A percentile compares a stretch with the other conserved stretches of the same genome.
phyloP scores from a whole-genome alignment of 2,888 invertebrate species.

The Lagria hirta region DNA sequence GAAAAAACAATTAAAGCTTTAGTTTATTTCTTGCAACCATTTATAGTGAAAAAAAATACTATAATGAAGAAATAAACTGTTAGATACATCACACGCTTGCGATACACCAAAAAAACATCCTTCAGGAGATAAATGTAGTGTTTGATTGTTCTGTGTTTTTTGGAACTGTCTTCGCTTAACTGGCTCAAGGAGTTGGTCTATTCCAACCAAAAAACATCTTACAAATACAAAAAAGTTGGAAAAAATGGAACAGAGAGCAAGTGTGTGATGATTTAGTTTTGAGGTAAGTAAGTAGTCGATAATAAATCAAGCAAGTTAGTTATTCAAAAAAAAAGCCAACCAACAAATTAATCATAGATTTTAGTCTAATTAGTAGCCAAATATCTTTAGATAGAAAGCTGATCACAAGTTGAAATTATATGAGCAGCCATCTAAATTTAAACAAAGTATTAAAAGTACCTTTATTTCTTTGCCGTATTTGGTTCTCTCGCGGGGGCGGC shows the following conservation, averaged over 20 bases:
- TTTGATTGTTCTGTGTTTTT: conserved; percentile 12
- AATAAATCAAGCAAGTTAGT: conserved; percentile 12
- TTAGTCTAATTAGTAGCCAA: conserved; percentile 6
- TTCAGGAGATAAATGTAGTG: conserved; percentile 15
- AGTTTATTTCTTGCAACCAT: conserved; percentile 42
- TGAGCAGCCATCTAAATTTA: conserved; percentile 4
- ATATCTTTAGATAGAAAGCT: neutral
- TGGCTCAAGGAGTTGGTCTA: no score
- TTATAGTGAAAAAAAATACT: conserved; percentile 30
- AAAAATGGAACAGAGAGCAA: conserved; percentile 31
- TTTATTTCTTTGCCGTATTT: conserved; percentile 53
- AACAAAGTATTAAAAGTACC: conserved; percentile 32
- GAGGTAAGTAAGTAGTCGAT: conserved; percentile 2
- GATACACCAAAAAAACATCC: conserved; percentile 26
- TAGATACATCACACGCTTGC: conserved; percentile 47
- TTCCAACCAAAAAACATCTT: no score
- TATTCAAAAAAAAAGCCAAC: conserved; percentile 11
- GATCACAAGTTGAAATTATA: conserved; percentile 1
- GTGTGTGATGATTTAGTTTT: conserved; percentile 39
- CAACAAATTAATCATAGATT: conserved; percentile 9
- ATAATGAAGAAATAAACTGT: conserved; percentile 34
- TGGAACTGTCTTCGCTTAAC: no score
- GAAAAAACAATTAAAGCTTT: conserved; percentile 48
- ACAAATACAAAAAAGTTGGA: no score
- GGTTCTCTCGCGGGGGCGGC: conserved; percentile 76